Conservation (phyloP, 37 sponge, comb jelly and placozoan genomes). For the Cliona cf. orientalis region DNA sequence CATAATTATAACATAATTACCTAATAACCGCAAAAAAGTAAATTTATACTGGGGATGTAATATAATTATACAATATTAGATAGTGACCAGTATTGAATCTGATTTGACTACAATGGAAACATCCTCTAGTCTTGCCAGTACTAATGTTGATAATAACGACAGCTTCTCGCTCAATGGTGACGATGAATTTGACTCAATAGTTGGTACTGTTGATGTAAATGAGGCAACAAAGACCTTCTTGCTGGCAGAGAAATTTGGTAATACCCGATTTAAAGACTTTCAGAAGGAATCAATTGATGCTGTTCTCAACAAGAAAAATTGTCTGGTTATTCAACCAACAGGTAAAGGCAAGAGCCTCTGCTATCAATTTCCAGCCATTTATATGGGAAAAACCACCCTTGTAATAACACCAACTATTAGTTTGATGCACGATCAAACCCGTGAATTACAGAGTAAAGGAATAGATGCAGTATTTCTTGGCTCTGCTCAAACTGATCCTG, state of each 20-base stretch:
- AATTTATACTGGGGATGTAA: too few species aligned
- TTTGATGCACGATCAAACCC: slow-evolving; percentile 16
- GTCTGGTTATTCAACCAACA: slow-evolving; percentile 16
- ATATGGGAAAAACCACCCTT: background rate
- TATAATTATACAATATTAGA: too few species aligned
- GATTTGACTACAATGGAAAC: too few species aligned
- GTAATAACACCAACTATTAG: slow-evolving; percentile 24
- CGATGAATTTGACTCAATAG: background rate
- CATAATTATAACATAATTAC: too few species aligned
- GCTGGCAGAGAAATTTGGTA: background rate
- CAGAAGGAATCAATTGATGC: too few species aligned
- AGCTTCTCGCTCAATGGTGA: too few species aligned
- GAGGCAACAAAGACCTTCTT: background rate
- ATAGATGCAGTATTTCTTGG: slow-evolving; percentile 5
- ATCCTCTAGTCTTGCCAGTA: too few species aligned
- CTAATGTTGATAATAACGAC: too few species aligned
- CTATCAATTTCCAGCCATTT: slow-evolving; percentile 15
- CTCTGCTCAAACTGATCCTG: slow-evolving; percentile 12
- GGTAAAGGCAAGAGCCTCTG: slow-evolving; percentile 16
- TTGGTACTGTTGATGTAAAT: background rate
- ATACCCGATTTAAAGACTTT: background rate
- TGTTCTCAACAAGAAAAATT: too few species aligned
- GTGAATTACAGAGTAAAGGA: background rate
- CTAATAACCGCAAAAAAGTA: too few species aligned
- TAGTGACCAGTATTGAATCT: too few species aligned